Percentiles rank a stretch among this genome's conserved stretches.
Conservation (phyloP, 2,113 vertebrate species). For the Mystacornis crossleyi region DNA sequence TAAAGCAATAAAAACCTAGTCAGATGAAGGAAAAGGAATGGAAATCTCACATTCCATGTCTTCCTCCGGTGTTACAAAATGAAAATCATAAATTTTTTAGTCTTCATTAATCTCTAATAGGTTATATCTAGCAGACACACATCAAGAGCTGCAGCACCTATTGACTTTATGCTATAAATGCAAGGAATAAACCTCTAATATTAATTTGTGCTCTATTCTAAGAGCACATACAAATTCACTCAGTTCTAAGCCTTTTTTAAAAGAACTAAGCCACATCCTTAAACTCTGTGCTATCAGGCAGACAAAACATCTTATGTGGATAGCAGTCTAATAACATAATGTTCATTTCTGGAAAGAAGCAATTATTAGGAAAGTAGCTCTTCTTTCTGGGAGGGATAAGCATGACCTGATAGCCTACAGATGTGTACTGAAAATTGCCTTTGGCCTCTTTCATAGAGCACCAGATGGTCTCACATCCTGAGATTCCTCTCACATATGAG, state of each 20-base stretch:
- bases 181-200: background rate
- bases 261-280: background rate
- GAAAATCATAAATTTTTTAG: background rate
- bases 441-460: background rate
- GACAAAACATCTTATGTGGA: background rate
- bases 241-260: background rate
- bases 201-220: background rate
- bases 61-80: background rate
- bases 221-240: background rate
- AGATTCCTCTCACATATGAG: background rate
- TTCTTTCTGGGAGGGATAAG: background rate
- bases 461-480: background rate
- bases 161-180: background rate
- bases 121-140: background rate
- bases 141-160: background rate
- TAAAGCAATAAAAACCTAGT: background rate
- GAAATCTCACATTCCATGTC: background rate
- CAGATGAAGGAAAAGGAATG: background rate
- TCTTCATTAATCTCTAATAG: background rate
- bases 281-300: background rate
- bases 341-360: background rate
- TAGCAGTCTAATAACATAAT: background rate
- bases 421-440: conserved; percentile 1
- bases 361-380: background rate
- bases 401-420: background rate